Evolutionary conservation across 2,797 vertebrate genomes (phyloP).

Genomic region (Ctenochaetus hawaiiensis): DNA sequence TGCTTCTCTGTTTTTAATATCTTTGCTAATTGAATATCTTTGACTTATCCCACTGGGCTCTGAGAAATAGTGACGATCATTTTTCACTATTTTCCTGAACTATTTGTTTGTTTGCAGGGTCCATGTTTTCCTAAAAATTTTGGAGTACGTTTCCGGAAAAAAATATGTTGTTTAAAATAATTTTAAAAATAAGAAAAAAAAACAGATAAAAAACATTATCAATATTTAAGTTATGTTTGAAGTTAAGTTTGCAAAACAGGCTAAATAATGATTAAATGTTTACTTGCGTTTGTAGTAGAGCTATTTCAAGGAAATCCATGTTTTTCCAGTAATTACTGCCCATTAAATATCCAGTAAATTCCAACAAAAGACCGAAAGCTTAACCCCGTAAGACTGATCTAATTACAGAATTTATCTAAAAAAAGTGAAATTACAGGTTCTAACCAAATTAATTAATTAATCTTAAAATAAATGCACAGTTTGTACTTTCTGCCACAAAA

Average conservation of each 20-base stretch:
- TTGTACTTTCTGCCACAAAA: no score
- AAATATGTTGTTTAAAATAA: no score
- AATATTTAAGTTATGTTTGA: no score
- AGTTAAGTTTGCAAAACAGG: background rate
- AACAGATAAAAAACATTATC: background rate
- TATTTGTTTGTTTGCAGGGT: background rate
- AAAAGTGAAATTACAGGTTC: background rate
- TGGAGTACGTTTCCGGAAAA: background rate
- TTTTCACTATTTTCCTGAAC: background rate
- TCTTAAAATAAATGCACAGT: background rate
- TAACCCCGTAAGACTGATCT: background rate
- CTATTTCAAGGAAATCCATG: background rate
- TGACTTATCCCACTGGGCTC: background rate
- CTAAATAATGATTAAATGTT: background rate
- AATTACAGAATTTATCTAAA: background rate
- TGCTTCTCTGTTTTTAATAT: background rate
- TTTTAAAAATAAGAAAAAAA: no score
- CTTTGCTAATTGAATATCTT: background rate
- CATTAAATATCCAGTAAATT: background rate
- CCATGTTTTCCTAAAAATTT: background rate
- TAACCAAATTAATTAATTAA: no score
- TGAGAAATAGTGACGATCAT: background rate
- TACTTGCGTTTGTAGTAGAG: background rate
- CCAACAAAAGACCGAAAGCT: background rate
- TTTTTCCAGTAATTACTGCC: background rate